Conservation (phyloP, 1,140 invertebrate species). For the Aplysia californica region DNA sequence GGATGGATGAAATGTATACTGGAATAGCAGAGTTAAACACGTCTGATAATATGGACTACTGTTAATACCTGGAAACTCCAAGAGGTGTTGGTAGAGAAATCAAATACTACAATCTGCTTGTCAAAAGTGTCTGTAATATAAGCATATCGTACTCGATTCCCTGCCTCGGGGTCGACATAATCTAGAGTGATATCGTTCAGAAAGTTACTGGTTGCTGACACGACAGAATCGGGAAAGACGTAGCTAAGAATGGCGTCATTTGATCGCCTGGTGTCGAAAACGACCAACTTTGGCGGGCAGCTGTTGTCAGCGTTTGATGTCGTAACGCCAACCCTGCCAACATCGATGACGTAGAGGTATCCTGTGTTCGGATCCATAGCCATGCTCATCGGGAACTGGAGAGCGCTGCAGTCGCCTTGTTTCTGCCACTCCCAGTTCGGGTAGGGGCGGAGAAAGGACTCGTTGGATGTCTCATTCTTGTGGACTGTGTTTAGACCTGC, state of each 20-base stretch:
- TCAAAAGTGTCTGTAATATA: constrained; percentile 46
- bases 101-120: constrained; percentile 43
- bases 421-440: neutral
- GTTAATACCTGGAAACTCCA: no score
- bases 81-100: constrained; percentile 30
- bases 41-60: no score
- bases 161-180: constrained; percentile 27
- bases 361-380: constrained; percentile 27
- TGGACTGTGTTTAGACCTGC: no score
- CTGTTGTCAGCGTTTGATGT: constrained; percentile 6
- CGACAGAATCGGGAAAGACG: constrained; percentile 36
- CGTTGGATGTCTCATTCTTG: neutral
- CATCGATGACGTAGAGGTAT: constrained; percentile 49
- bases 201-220: constrained; percentile 32
- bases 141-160: no score
- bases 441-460: neutral
- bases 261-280: constrained; percentile 44
- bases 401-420: neutral
- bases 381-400: neutral
- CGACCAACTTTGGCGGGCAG: constrained; percentile 46
- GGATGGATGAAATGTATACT: no score
- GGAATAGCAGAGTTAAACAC: no score
- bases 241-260: constrained; percentile 30
- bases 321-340: constrained; percentile 16
- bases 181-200: constrained; percentile 53